These are phyloP conservation scores for Laupala kohalensis DNA, from an alignment of 1,140 invertebrate genomes.

Conservation along the genomic window DNA sequence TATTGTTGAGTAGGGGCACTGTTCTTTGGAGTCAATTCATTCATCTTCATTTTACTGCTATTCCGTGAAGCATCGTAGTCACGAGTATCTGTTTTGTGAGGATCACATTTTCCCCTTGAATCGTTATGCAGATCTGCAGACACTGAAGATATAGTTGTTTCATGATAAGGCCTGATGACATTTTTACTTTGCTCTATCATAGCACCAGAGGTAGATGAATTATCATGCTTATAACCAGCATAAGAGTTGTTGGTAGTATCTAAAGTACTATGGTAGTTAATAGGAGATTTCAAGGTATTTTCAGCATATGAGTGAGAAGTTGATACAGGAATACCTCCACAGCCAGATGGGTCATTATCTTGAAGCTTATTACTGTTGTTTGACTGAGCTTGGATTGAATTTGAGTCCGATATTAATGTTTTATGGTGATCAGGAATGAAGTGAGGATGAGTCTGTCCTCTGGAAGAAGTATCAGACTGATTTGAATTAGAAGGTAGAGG, in stretches of 20 bases:
- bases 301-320: background rate
- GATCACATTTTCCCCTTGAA: background rate
- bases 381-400: background rate
- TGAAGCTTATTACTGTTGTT: background rate
- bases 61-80: background rate
- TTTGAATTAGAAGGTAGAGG: background rate
- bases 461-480: background rate
- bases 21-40: background rate
- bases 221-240: background rate
- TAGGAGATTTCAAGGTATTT: background rate
- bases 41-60: background rate
- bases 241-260: background rate
- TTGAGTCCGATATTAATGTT: background rate
- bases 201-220: background rate
- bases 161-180: background rate
- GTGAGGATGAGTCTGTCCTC: background rate
- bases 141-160: background rate
- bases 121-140: background rate
- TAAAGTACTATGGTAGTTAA: background rate
- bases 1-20: background rate
- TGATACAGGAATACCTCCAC: background rate
- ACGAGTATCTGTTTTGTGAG: background rate
- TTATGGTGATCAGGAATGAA: background rate
- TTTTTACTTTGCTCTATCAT: background rate
- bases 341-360: background rate